These are phyloP conservation scores for Ivindomyrus marchei DNA, from an alignment of 2,113 vertebrate genomes.

Conservation along the genomic window DNA sequence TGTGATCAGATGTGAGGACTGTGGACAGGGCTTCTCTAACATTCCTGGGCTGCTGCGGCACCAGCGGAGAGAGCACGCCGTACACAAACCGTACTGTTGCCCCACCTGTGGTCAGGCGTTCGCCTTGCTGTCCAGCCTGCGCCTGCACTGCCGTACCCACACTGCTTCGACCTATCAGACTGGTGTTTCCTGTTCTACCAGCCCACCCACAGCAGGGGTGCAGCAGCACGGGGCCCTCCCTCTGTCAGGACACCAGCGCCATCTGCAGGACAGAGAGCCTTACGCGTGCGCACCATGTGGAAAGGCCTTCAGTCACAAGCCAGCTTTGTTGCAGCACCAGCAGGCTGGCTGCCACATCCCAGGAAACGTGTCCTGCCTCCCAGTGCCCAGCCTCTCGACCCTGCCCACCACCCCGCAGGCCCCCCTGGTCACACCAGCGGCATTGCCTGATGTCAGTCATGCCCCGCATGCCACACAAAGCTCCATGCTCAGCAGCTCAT, in stretches of 20 bases:
- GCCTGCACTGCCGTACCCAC: conserved; percentile 44
- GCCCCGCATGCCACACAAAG: not conserved
- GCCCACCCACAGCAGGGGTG: conserved; percentile 17
- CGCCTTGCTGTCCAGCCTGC: conserved; percentile 51
- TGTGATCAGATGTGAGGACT: conserved; percentile 39
- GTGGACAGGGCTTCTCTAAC: conserved; percentile 38
- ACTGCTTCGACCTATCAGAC: not conserved
- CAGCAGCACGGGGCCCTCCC: not conserved
- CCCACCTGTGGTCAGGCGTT: conserved; percentile 48
- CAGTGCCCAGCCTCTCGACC: not conserved
- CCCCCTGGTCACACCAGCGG: not conserved
- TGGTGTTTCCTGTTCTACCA: conserved; percentile 17
- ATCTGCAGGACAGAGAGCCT: conserved; percentile 37
- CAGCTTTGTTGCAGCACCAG: conserved; percentile 57
- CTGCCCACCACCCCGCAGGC: not conserved
- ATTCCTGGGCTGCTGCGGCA: conserved; percentile 35
- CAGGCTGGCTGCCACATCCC: conserved; percentile 45
- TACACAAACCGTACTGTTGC: conserved; percentile 55
- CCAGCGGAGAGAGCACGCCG: conserved; percentile 39
- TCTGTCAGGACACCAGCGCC: conserved; percentile 28
- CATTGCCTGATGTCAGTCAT: not conserved
- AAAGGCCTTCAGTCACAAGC: conserved; percentile 53
- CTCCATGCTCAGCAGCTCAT: not conserved
- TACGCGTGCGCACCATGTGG: conserved; percentile 55
- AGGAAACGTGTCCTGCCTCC: not conserved